These are phyloP conservation scores for Neoascia interrupta DNA, from an alignment of 2,888 invertebrate species.

Conservation along the genomic window DNA sequence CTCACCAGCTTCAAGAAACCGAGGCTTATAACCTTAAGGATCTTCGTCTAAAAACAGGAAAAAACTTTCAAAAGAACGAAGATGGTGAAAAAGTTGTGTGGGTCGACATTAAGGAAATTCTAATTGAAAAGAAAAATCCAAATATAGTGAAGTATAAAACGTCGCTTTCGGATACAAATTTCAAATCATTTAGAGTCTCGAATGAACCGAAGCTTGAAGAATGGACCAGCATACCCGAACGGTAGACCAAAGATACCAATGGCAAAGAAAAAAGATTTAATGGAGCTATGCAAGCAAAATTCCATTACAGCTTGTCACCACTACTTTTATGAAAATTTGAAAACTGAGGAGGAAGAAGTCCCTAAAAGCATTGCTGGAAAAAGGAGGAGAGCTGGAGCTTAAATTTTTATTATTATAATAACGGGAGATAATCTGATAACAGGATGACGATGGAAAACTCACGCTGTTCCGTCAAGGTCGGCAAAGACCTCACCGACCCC, in stretches of 20 bases:
- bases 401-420: too few relatives aligned
- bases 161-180: constrained; percentile 5
- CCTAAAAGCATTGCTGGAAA: background rate
- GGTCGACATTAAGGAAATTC: background rate
- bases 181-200: background rate
- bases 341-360: background rate
- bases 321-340: background rate
- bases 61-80: constrained; percentile 9
- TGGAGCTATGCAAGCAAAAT: constrained; percentile 16
- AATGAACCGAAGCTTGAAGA: background rate
- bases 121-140: background rate
- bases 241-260: background rate
- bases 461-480: too few relatives aligned
- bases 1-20: too few relatives aligned
- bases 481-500: too few relatives aligned
- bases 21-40: background rate
- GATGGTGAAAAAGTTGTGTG: constrained; percentile 3
- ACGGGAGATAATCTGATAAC: too few relatives aligned
- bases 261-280: constrained; percentile 8
- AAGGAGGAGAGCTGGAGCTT: background rate
- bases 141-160: too few relatives aligned
- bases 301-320: constrained; percentile 3
- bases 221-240: background rate
- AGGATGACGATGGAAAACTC: too few relatives aligned
- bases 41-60: background rate